phyloP scores from a whole-genome alignment of 2,797 vertebrate genomes.

The Lithobates sylvaticus region DNA sequence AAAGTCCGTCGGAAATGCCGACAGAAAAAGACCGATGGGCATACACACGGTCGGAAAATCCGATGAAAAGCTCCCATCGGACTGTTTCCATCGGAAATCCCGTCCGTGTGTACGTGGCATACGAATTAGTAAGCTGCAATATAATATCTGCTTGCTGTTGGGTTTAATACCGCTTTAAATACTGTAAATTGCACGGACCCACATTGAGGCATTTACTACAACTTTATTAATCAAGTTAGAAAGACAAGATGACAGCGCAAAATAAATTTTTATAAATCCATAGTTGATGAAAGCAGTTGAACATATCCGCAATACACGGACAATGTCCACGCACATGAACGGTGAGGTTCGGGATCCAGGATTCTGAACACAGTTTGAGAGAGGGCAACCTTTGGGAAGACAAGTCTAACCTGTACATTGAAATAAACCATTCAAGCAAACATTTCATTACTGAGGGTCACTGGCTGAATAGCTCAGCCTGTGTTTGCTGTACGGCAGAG shows the following conservation, averaged over 20 bases:
- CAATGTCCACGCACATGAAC: neutral
- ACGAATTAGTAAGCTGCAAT: too few species aligned
- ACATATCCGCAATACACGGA: neutral
- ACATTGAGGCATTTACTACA: neutral
- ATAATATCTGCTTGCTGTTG: too few species aligned
- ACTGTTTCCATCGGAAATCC: too few species aligned
- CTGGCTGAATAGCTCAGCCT: constrained; percentile 1
- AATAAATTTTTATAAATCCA: neutral
- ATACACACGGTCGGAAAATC: too few species aligned
- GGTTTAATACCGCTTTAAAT: too few species aligned
- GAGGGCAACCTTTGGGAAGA: constrained; percentile 22
- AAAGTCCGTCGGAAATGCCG: too few species aligned
- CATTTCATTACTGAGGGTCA: constrained; percentile 45
- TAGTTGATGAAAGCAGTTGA: neutral
- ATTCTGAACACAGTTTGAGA: constrained; percentile 8
- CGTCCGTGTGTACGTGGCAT: too few species aligned
- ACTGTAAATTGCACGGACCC: too few species aligned
- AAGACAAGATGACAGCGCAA: neutral
- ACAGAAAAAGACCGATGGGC: too few species aligned
- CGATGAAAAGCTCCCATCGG: too few species aligned
- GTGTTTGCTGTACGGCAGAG: constrained; percentile 4
- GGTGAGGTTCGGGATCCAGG: neutral
- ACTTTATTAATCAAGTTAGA: constrained; percentile 4
- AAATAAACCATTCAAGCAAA: constrained; percentile 40
- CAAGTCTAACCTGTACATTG: constrained; percentile 38